Evolutionary conservation across 1,140 invertebrate genomes (phyloP).

Genomic region (Aphaenogaster floridana): DNA sequence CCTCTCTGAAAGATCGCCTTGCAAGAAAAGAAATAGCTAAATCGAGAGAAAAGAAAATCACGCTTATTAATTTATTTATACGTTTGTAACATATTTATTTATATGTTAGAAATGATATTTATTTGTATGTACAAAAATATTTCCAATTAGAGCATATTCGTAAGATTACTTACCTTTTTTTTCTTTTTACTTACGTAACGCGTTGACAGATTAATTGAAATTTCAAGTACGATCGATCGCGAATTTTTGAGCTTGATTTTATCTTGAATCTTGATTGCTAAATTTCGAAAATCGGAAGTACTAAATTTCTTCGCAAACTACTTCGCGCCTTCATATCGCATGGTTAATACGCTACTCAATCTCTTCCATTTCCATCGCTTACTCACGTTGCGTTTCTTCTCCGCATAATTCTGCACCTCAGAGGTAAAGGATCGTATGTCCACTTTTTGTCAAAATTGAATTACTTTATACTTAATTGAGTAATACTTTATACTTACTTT

Average conservation of each 20-base stretch:
- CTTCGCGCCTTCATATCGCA: background rate
- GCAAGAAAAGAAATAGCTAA: background rate
- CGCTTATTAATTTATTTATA: background rate
- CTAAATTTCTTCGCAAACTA: slow-evolving; percentile 1
- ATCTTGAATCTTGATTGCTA: background rate
- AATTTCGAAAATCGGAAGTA: background rate
- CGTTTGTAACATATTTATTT: background rate
- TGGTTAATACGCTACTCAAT: slow-evolving; percentile 13
- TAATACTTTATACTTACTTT: too few relatives aligned
- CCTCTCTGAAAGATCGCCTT: background rate
- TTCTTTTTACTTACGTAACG: background rate
- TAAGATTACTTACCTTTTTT: background rate
- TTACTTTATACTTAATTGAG: too few relatives aligned
- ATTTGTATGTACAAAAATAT: background rate
- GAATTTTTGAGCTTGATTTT: background rate
- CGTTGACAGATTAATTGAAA: background rate
- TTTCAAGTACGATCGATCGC: background rate
- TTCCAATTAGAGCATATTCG: background rate
- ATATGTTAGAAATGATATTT: background rate
- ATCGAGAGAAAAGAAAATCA: background rate
- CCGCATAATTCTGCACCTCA: background rate
- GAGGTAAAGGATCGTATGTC: too few relatives aligned
- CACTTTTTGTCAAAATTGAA: too few relatives aligned
- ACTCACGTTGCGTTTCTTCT: background rate
- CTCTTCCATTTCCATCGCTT: slow-evolving; percentile 6